phyloP scores from a whole-genome alignment of 2,888 invertebrate species.

The Cartodere bifasciata region DNA sequence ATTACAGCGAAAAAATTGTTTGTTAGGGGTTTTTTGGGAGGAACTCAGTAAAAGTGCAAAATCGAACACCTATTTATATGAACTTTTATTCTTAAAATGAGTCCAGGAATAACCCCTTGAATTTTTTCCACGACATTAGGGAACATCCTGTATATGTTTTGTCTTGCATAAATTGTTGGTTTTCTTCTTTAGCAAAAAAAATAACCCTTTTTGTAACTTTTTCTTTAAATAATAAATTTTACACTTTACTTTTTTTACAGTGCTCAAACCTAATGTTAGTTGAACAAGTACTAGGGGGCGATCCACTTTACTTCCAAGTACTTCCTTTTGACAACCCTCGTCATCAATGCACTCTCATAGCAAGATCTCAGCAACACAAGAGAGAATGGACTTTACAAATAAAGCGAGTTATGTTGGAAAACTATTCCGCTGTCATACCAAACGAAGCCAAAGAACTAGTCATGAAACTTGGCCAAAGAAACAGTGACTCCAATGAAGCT shows the following conservation, averaged over 20 bases:
- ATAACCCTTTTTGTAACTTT: too few species aligned
- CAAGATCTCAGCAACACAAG: constrained; percentile 72
- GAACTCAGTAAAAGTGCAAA: too few species aligned
- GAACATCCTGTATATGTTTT: too few species aligned
- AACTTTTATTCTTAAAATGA: too few species aligned
- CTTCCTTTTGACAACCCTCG: constrained; percentile 93
- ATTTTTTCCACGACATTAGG: too few species aligned
- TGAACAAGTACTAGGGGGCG: constrained; percentile 87
- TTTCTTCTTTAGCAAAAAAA: too few species aligned
- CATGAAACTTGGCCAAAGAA: constrained; percentile 76
- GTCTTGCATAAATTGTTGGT: too few species aligned
- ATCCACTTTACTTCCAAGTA: constrained; percentile 90
- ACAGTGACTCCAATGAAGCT: constrained; percentile 36
- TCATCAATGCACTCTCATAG: constrained; percentile 79
- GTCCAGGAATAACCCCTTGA: too few species aligned
- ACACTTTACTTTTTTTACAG: constrained; percentile 47
- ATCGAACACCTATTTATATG: too few species aligned
- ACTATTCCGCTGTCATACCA: constrained; percentile 88
- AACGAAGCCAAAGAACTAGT: constrained; percentile 85
- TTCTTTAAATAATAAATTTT: too few species aligned
- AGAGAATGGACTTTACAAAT: constrained; percentile 70
- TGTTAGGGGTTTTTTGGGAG: too few species aligned
- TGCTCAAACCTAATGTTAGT: constrained; percentile 96
- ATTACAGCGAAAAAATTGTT: too few species aligned
- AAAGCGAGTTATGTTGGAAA: constrained; percentile 84